Evolutionary conservation across 2,888 invertebrate species (phyloP).

Genomic region (Entomobrya proxima): DNA sequence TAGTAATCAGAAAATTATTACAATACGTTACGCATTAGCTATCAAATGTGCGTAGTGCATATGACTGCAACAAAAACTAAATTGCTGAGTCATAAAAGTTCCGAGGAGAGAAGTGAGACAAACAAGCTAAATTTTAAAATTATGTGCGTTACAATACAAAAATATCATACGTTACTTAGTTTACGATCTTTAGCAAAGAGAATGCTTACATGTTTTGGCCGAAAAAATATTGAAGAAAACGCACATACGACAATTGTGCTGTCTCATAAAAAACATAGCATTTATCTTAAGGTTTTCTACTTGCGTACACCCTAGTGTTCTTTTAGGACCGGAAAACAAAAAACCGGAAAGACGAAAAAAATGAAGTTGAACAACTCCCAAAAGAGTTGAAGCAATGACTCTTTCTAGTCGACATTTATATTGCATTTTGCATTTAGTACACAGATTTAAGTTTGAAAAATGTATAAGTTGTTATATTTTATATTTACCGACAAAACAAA

Average conservation of each 20-base stretch:
- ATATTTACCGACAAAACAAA: not conserved
- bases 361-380: constrained; percentile 40
- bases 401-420: constrained; percentile 13
- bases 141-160: not conserved
- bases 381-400: constrained; percentile 24
- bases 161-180: not conserved
- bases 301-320: not conserved
- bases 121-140: not conserved
- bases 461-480: not conserved
- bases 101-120: not conserved
- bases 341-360: constrained; percentile 33
- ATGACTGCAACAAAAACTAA: not conserved
- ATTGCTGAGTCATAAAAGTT: not conserved
- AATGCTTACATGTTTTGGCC: no score
- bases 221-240: not conserved
- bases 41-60: not conserved
- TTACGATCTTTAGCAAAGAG: no score
- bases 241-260: not conserved
- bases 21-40: not conserved
- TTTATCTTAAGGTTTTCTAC: constrained; percentile 13
- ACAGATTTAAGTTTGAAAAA: not conserved
- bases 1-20: not conserved
- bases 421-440: not conserved
- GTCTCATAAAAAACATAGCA: not conserved
- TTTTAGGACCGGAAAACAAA: constrained; percentile 45